These are phyloP conservation scores for Apeira syringaria DNA, from an alignment of 2,888 invertebrate genomes.

Conservation along the genomic window DNA sequence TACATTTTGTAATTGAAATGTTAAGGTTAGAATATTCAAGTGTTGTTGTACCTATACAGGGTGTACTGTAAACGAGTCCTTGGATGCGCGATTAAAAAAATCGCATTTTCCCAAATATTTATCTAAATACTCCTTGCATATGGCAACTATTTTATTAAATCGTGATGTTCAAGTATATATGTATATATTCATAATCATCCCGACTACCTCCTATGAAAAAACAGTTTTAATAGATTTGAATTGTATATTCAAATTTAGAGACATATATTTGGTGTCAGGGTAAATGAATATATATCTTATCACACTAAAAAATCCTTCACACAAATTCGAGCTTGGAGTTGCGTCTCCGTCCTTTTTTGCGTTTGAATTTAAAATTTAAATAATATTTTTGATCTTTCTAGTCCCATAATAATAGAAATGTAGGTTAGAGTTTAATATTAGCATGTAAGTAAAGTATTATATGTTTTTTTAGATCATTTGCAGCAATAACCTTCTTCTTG, in stretches of 20 bases:
- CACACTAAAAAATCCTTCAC: slow-evolving; percentile 23
- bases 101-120: slow-evolving; percentile 12
- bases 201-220: slow-evolving; percentile 51
- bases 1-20: slow-evolving; percentile 31
- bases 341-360: slow-evolving; percentile 61
- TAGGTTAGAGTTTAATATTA: slow-evolving; percentile 27
- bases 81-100: background rate
- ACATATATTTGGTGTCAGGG: slow-evolving; percentile 32
- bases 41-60: slow-evolving; percentile 35
- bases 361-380: slow-evolving; percentile 34
- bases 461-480: slow-evolving; percentile 21
- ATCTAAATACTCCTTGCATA: slow-evolving; percentile 17
- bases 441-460: slow-evolving; percentile 17
- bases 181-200: slow-evolving; percentile 40
- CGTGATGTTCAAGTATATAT: slow-evolving; percentile 42
- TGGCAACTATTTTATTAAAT: slow-evolving; percentile 31
- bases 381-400: slow-evolving; percentile 62
- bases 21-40: slow-evolving; percentile 6
- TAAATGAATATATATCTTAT: slow-evolving; percentile 24
- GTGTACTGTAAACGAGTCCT: slow-evolving; percentile 29
- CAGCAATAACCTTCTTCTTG: slow-evolving; percentile 16
- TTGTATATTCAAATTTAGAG: slow-evolving; percentile 13
- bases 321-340: slow-evolving; percentile 57
- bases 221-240: slow-evolving; percentile 31
- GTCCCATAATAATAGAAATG: slow-evolving; percentile 58